Percentiles rank a stretch among this genome's conserved stretches.
phyloP scores from a whole-genome alignment of 2,888 invertebrate genomes.

The Dyspetes luteomarginatus region DNA sequence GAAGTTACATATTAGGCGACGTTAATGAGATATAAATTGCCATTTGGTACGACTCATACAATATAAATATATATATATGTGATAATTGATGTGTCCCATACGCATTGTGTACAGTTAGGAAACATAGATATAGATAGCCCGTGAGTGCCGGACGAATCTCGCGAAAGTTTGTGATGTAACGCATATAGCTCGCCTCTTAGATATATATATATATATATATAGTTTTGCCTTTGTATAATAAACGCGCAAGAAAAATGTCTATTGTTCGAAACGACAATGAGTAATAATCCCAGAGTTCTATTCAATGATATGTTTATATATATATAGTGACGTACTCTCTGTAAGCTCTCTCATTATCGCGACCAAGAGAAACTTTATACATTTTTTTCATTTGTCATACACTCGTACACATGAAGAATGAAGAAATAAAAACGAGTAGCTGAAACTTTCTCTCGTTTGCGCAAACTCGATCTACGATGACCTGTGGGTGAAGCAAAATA shows the following conservation, averaged over 20 bases:
- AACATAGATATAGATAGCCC: slow-evolving; percentile 19
- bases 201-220: background rate
- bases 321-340: background rate
- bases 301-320: background rate
- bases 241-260: slow-evolving; percentile 31
- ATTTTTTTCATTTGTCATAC: slow-evolving; percentile 5
- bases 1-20: slow-evolving; percentile 72
- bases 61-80: slow-evolving; percentile 32
- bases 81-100: slow-evolving; percentile 66
- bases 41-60: slow-evolving; percentile 71
- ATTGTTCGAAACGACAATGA: slow-evolving; percentile 50
- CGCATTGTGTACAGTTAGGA: slow-evolving; percentile 57
- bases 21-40: slow-evolving; percentile 74
- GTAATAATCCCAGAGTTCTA: slow-evolving; percentile 41
- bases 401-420: background rate
- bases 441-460: background rate
- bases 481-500: slow-evolving; percentile 6
- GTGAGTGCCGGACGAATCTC: slow-evolving; percentile 32
- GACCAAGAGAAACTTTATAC: slow-evolving; percentile 19
- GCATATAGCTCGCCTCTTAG: slow-evolving; percentile 52
- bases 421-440: background rate
- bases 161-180: slow-evolving; percentile 71
- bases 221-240: slow-evolving; percentile 19
- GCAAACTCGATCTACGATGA: slow-evolving; percentile 22
- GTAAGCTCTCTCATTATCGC: slow-evolving; percentile 8